Evolutionary conservation across 2,113 vertebrate genomes (phyloP).

Genomic region (Sander vitreus): DNA sequence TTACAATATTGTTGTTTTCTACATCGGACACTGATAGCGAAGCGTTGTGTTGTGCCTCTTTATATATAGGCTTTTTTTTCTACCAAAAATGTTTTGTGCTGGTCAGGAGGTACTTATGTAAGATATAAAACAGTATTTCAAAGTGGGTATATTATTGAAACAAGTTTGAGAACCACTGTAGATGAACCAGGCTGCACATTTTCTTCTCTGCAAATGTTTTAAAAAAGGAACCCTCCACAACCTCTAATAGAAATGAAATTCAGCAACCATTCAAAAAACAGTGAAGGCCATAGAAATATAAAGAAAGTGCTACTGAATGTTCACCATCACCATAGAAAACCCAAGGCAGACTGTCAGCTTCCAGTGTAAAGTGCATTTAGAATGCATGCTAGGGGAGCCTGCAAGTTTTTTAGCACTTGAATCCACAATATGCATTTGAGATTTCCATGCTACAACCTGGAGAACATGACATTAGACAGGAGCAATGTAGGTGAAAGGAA

Average conservation of each 20-base stretch:
- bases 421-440: background rate
- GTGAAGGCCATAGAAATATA: background rate
- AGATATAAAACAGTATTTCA: no score
- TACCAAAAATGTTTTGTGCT: no score
- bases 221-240: background rate
- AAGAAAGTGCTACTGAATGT: constrained; percentile 4
- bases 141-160: no score
- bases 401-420: background rate
- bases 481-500: background rate
- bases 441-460: background rate
- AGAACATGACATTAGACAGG: background rate
- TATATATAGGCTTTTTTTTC: no score
- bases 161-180: no score
- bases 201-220: constrained; percentile 1
- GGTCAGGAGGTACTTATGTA: no score
- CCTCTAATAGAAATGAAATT: constrained; percentile 10
- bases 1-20: no score
- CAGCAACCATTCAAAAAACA: background rate
- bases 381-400: background rate
- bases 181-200: background rate
- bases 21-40: no score
- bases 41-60: no score
- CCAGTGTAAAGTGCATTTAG: background rate
- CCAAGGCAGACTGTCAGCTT: background rate
- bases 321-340: constrained; percentile 10